phyloP scores from a whole-genome alignment of 1,140 invertebrate species.

The Drosophila funebris region DNA sequence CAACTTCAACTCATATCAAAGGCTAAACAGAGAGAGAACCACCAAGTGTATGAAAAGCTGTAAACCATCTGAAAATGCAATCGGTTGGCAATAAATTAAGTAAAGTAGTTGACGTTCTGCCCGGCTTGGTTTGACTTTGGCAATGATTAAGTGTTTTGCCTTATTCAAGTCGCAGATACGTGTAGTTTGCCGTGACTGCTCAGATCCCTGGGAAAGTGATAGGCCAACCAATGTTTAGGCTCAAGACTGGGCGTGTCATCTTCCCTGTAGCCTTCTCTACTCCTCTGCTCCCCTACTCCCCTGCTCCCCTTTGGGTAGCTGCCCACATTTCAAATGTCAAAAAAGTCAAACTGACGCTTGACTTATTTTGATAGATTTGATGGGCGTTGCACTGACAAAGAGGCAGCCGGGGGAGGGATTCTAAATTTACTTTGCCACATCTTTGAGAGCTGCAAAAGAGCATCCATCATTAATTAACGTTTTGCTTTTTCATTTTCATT shows the following conservation, averaged over 20 bases:
- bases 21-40: not conserved
- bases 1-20: slow-evolving; percentile 31
- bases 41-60: not conserved
- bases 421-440: slow-evolving; percentile 50
- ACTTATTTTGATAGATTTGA: slow-evolving; percentile 73
- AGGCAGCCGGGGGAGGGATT: not conserved
- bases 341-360: slow-evolving; percentile 68
- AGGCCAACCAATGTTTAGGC: slow-evolving; percentile 8
- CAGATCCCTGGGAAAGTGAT: slow-evolving; percentile 29
- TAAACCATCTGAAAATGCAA: slow-evolving; percentile 45
- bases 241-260: slow-evolving; percentile 22
- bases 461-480: slow-evolving; percentile 63
- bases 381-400: slow-evolving; percentile 39
- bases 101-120: slow-evolving; percentile 71
- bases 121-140: slow-evolving; percentile 62
- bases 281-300: not conserved
- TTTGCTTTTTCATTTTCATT: not conserved
- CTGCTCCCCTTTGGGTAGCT: not conserved
- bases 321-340: slow-evolving; percentile 50
- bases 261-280: not conserved
- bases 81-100: slow-evolving; percentile 77
- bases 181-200: no score
- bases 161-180: slow-evolving; percentile 15
- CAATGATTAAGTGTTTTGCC: slow-evolving; percentile 66
- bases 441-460: slow-evolving; percentile 9